Percentiles rank a stretch among this genome's conserved stretches.
Conservation (phyloP, 2,797 vertebrate species). For the Acipenser ruthenus region DNA sequence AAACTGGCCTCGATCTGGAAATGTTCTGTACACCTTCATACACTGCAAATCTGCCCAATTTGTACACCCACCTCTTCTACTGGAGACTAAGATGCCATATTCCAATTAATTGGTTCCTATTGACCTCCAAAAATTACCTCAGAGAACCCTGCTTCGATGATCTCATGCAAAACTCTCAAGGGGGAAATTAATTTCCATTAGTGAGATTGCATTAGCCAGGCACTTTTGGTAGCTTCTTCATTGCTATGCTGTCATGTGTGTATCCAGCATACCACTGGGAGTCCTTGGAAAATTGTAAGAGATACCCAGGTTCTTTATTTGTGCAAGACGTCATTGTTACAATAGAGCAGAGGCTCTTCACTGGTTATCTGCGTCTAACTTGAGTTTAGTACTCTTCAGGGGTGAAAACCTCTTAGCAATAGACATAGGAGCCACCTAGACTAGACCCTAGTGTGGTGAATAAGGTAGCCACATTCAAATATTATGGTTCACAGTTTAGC, state of each 20-base stretch:
- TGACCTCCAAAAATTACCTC: constrained; percentile 19
- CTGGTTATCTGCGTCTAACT: too few relatives aligned
- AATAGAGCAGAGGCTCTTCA: too few relatives aligned
- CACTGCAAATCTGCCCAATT: background rate
- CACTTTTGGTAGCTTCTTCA: constrained; percentile 2
- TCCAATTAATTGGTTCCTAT: constrained; percentile 18
- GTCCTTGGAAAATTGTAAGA: background rate
- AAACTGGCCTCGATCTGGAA: background rate
- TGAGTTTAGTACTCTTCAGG: too few relatives aligned
- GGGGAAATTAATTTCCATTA: constrained; percentile 22
- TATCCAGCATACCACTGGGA: constrained; percentile 5
- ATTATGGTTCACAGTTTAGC: too few relatives aligned
- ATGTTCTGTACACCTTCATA: background rate
- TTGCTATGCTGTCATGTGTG: constrained; percentile 6
- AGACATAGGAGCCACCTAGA: too few relatives aligned
- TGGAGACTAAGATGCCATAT: background rate
- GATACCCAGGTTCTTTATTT: too few relatives aligned
- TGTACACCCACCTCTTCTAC: constrained; percentile 9
- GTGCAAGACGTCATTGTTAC: too few relatives aligned
- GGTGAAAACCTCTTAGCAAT: too few relatives aligned
- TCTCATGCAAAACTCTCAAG: constrained; percentile 17
- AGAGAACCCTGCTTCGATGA: constrained; percentile 13
- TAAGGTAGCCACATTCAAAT: too few relatives aligned
- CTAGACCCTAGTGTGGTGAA: too few relatives aligned
- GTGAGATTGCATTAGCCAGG: constrained; percentile 20